A percentile compares a stretch with the other conserved stretches of the same genome.
Evolutionary conservation across 1,140 invertebrate genomes (phyloP).

Genomic region (Neodiprion virginianus): DNA sequence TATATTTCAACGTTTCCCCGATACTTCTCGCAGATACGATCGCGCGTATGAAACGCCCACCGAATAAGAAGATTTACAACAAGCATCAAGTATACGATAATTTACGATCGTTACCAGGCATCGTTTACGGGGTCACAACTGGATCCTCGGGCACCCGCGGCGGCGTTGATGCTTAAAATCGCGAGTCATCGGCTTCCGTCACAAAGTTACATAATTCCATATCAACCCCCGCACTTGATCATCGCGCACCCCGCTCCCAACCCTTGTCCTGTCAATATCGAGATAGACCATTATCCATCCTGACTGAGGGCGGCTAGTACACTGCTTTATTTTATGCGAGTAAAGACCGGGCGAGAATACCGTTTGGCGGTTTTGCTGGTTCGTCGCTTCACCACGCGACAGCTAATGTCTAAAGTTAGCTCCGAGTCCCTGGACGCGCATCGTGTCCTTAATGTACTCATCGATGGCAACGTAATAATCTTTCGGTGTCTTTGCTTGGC

Average conservation of each 20-base stretch:
- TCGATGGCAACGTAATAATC: constrained; percentile 53
- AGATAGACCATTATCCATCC: constrained; percentile 40
- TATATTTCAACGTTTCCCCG: no score
- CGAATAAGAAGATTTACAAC: no score
- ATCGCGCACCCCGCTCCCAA: not conserved
- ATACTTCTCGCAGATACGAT: no score
- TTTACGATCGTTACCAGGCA: not conserved
- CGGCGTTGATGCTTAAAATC: not conserved
- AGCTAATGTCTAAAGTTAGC: constrained; percentile 61
- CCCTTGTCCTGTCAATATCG: not conserved
- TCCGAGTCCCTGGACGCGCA: constrained; percentile 55
- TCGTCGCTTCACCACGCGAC: constrained; percentile 28
- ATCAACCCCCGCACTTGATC: constrained; percentile 11
- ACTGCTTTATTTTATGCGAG: constrained; percentile 54
- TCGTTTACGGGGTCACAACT: not conserved
- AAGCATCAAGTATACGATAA: no score
- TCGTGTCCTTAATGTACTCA: constrained; percentile 53
- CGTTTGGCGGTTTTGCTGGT: constrained; percentile 20
- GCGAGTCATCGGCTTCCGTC: constrained; percentile 9
- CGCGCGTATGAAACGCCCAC: no score
- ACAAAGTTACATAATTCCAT: constrained; percentile 16
- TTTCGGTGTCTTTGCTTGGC: not conserved
- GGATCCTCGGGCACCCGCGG: not conserved
- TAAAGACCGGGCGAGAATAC: constrained; percentile 38
- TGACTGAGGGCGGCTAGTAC: constrained; percentile 41